Evolutionary conservation across 2,797 vertebrate genomes (phyloP).

Genomic region (Aulostomus chinensis): DNA sequence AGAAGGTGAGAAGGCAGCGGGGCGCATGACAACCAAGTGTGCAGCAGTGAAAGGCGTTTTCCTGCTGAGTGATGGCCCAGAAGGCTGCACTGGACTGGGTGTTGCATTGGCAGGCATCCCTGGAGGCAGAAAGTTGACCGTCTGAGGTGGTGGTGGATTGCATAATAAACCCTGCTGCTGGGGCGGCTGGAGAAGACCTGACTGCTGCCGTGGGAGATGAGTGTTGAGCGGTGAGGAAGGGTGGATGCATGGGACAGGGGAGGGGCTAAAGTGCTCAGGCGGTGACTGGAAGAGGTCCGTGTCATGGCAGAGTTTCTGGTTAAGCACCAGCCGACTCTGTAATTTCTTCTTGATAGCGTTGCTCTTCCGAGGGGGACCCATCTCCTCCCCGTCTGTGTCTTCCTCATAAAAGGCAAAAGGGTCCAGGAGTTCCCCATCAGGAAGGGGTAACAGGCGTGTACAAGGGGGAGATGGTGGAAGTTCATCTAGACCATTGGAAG

Average conservation of each 20-base stretch:
- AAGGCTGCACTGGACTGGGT: slow-evolving; percentile 85
- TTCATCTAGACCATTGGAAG: slow-evolving; percentile 93
- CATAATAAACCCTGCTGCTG: slow-evolving; percentile 92
- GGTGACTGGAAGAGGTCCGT: slow-evolving; percentile 84
- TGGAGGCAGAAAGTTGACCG: slow-evolving; percentile 92
- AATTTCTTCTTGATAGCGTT: slow-evolving; percentile 90
- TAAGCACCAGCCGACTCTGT: slow-evolving; percentile 91
- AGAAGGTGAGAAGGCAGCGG: slow-evolving; percentile 88
- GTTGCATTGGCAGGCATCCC: slow-evolving; percentile 85
- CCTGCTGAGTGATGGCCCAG: slow-evolving; percentile 84
- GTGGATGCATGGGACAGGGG: slow-evolving; percentile 81
- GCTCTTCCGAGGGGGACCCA: slow-evolving; percentile 86
- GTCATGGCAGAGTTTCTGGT: slow-evolving; percentile 87
- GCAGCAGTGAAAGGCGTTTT: slow-evolving; percentile 81
- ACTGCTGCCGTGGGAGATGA: slow-evolving; percentile 75
- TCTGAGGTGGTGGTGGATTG: slow-evolving; percentile 95
- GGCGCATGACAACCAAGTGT: slow-evolving; percentile 89
- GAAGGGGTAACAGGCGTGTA: slow-evolving; percentile 87
- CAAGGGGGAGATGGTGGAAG: slow-evolving; percentile 93
- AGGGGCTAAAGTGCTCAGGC: slow-evolving; percentile 95
- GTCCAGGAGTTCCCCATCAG: slow-evolving; percentile 91
- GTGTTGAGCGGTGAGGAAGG: slow-evolving; percentile 78
- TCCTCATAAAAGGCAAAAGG: slow-evolving; percentile 96
- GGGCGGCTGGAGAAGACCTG: slow-evolving; percentile 75
- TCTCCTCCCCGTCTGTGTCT: slow-evolving; percentile 84